Base-by-base conservation (phyloP, 2,797 vertebrate species). In the Periparus ater region DNA sequence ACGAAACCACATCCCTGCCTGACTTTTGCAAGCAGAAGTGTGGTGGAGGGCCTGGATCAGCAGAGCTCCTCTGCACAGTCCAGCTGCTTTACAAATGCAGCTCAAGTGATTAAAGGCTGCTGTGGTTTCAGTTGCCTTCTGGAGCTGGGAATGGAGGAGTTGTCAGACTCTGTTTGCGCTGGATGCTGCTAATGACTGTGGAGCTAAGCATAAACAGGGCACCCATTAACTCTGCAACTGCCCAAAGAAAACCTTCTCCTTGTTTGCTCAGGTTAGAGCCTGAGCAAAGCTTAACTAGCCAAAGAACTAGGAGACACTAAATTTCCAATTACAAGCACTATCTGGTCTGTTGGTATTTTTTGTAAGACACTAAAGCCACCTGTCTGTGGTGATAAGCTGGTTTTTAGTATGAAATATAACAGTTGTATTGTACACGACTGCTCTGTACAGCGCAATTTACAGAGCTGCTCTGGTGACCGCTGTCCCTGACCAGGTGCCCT, bases 341-440 rank as follows among this genome's bases (percentile, higher is more conserved):
- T 29, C 62, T 80, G 27, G 36, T 72, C 30, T 18, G 32, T 66
- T 4, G 3, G n/a, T 30, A 61, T 34, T 77, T 83, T 66, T 26
- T 60, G 65, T 36, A 73, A 60, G 51, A 92, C 85, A 55, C 42
- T 16, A 38, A 86, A 88, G 85, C 51, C 12, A 1, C 51, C 61
- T 85, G 55, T 77, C 72, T 27, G 13, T 68, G 17, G 67, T 71
- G 81, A 79, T 67, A 88, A 91, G 62, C 30, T 48, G 42, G 1
- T 17, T 88, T 82, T 95, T 86, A 38, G 72, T 85, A 73, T 45
- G 57, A 94, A 89, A 75, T 81, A 26, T 19, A 85, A 79, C 77
- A 38, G 38, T 67, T 42, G 25, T 50, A n/a, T 48, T 61, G 32
- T 26, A 63, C 27, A 1, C 11, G 26, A 38, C 32, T 66, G 32